Conservation (phyloP, 2,888 invertebrate genomes). For the Gastracanthus pulcherrimus region DNA sequence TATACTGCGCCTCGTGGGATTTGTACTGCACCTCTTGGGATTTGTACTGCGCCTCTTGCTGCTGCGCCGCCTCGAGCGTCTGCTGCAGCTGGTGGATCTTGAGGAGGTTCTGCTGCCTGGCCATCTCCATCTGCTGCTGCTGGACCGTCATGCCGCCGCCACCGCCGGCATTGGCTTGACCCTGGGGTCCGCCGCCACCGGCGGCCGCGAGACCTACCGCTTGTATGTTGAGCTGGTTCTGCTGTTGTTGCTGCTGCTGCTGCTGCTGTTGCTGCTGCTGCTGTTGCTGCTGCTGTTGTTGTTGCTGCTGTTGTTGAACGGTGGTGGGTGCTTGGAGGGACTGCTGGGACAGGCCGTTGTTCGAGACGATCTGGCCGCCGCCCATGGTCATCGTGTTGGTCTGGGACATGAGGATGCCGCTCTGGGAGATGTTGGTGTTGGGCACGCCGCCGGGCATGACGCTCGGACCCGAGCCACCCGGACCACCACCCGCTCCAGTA, state of each 20-base stretch:
- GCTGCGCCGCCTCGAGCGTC: conserved; percentile 89
- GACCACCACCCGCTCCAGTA: conserved; percentile 39
- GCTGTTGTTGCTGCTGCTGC: too few species aligned
- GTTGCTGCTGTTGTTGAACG: too few species aligned
- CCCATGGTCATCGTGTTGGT: conserved; percentile 80
- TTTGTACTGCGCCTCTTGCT: conserved; percentile 88
- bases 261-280: too few species aligned
- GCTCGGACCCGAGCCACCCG: conserved; percentile 61
- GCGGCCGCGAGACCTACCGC: conserved; percentile 69
- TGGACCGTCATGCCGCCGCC: conserved; percentile 69
- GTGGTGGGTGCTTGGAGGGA: conserved; percentile 65
- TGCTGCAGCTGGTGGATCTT: conserved; percentile 88
- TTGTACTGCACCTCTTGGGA: conserved; percentile 88
- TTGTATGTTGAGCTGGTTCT: conserved; percentile 73
- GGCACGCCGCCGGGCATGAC: conserved; percentile 71
- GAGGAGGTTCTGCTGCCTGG: conserved; percentile 87
- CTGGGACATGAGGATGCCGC: conserved; percentile 79
- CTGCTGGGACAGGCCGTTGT: conserved; percentile 75
- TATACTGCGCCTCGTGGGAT: conserved; percentile 87
- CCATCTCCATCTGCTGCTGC: conserved; percentile 82
- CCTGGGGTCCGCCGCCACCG: conserved; percentile 71
- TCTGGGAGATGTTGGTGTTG: conserved; percentile 72
- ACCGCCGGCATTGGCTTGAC: conserved; percentile 65
- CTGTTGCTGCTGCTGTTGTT: too few species aligned
- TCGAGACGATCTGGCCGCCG: conserved; percentile 80